Percentiles rank a stretch among this genome's conserved stretches.
Conservation (phyloP, 2,113 vertebrate genomes). For the Antechinus flavipes region DNA sequence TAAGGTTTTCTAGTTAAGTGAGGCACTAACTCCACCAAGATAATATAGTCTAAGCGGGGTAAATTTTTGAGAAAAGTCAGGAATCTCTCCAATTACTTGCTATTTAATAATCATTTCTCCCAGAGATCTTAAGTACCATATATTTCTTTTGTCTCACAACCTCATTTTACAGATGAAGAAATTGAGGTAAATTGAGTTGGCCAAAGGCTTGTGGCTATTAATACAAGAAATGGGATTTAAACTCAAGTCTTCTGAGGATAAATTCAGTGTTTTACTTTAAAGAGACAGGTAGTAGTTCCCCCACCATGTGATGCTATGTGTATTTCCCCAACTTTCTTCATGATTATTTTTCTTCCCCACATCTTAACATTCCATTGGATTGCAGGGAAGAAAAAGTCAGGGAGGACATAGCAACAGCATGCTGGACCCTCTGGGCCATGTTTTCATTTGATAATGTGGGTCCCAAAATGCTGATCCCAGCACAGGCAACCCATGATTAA, state of each 20-base stretch:
- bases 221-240: not conserved
- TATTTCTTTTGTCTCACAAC: not conserved
- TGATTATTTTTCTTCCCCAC: slow-evolving; percentile 5
- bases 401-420: not conserved
- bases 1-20: not conserved
- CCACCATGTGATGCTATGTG: not conserved
- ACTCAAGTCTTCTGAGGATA: not conserved
- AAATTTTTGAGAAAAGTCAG: not conserved
- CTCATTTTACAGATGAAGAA: not conserved
- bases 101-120: not conserved
- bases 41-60: not conserved
- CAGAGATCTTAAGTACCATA: not conserved
- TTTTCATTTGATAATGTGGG: not conserved
- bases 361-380: not conserved
- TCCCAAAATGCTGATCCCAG: not conserved
- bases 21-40: not conserved
- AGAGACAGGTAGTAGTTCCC: not conserved
- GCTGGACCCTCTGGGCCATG: not conserved
- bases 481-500: not conserved
- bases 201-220: not conserved
- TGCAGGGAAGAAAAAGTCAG: slow-evolving; percentile 7
- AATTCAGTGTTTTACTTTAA: not conserved
- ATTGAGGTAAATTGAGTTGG: not conserved
- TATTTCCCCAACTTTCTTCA: too few species aligned
- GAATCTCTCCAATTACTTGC: not conserved